These are phyloP conservation scores for Polyploca ridens DNA, from an alignment of 2,888 invertebrate species.

Conservation along the genomic window DNA sequence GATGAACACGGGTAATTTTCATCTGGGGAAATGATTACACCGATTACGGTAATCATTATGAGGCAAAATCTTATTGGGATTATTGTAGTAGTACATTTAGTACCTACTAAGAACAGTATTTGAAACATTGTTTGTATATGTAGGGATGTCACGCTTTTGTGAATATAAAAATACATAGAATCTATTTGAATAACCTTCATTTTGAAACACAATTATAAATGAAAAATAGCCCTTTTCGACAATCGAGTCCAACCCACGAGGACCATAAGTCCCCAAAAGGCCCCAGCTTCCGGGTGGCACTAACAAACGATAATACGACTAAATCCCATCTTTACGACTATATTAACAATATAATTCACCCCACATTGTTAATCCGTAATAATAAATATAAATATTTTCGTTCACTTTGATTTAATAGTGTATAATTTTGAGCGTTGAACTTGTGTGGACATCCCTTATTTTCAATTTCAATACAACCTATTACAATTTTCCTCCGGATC, in stretches of 20 bases:
- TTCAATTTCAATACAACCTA: background rate
- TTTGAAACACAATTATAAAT: background rate
- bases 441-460: constrained; percentile 43
- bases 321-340: constrained; percentile 64
- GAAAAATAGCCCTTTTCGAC: constrained; percentile 2
- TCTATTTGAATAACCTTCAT: background rate
- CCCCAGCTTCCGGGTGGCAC: constrained; percentile 63
- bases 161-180: background rate
- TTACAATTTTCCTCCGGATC: background rate
- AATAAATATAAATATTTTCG: constrained; percentile 79
- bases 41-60: too few relatives aligned
- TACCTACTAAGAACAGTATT: too few relatives aligned
- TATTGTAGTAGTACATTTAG: too few relatives aligned
- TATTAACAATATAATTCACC: constrained; percentile 75
- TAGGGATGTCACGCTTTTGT: too few relatives aligned
- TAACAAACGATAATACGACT: constrained; percentile 53
- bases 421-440: constrained; percentile 27
- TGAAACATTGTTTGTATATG: too few relatives aligned
- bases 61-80: too few relatives aligned
- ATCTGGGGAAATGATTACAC: too few relatives aligned
- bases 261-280: constrained; percentile 7
- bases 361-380: constrained; percentile 62
- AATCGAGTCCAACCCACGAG: constrained; percentile 4
- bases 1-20: too few relatives aligned
- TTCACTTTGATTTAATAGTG: constrained; percentile 74